Percentiles rank a stretch among this genome's conserved stretches.
These are phyloP conservation scores for Aphidius gifuensis DNA, from an alignment of 1,140 invertebrate species.

Conservation along the genomic window DNA sequence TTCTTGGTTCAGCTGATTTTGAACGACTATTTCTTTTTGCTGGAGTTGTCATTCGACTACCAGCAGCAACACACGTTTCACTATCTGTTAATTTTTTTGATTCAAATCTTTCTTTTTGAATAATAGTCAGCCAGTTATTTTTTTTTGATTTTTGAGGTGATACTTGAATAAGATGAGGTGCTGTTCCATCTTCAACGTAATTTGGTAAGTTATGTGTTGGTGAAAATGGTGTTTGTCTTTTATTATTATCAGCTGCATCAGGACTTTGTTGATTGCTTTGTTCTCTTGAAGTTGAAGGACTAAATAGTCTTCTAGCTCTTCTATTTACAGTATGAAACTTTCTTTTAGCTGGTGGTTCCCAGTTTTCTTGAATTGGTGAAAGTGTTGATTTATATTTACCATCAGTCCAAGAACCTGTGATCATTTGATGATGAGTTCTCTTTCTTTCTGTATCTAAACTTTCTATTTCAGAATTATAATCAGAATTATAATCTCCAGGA, in stretches of 20 bases:
- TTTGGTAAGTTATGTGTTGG: conserved; percentile 75
- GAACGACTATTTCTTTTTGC: conserved; percentile 37
- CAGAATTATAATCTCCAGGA: conserved; percentile 22
- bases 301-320: conserved; percentile 47
- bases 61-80: conserved; percentile 33
- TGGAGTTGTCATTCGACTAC: conserved; percentile 30
- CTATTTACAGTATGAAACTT: conserved; percentile 43
- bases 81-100: conserved; percentile 25
- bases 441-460: conserved; percentile 31
- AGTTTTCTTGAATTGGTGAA: conserved; percentile 49
- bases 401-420: conserved; percentile 28
- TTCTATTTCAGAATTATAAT: neutral
- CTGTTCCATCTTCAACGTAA: conserved; percentile 70
- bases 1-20: conserved; percentile 41
- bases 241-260: conserved; percentile 20
- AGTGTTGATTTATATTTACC: conserved; percentile 40
- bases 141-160: conserved; percentile 67
- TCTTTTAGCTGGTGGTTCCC: conserved; percentile 41
- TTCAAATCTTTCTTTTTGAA: conserved; percentile 59
- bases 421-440: conserved; percentile 42
- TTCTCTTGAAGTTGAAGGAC: conserved; percentile 34
- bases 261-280: conserved; percentile 36
- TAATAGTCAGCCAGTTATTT: conserved; percentile 70
- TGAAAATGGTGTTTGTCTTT: conserved; percentile 48
- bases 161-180: conserved; percentile 68